These are phyloP conservation scores for Pilophorus perplexus DNA, from an alignment of 2,888 invertebrate species.

Conservation along the genomic window DNA sequence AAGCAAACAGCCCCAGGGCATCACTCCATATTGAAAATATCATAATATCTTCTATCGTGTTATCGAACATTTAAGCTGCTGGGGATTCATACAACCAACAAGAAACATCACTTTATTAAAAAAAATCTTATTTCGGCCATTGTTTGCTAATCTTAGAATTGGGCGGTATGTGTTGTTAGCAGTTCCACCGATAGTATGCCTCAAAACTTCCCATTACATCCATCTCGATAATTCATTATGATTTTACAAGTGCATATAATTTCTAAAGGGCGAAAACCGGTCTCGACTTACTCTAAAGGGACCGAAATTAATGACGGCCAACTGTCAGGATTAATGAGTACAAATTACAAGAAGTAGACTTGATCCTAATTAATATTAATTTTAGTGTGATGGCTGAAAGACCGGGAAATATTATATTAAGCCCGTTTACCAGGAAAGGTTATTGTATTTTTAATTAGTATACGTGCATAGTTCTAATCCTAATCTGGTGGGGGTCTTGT, in stretches of 20 bases:
- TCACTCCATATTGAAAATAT: constrained; percentile 45
- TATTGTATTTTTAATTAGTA: constrained; percentile 48
- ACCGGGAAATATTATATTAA: constrained; percentile 36
- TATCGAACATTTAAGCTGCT: constrained; percentile 8
- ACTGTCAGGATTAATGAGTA: constrained; percentile 33
- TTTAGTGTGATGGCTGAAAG: constrained; percentile 3
- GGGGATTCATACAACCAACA: constrained; percentile 9
- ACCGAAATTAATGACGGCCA: constrained; percentile 8
- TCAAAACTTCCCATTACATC: too few relatives aligned
- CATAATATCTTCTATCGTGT: constrained; percentile 33
- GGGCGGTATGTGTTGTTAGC: too few relatives aligned
- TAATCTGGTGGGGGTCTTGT: constrained; percentile 45
- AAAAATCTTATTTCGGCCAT: too few relatives aligned
- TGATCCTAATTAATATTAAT: constrained; percentile 40
- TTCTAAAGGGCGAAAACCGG: too few relatives aligned
- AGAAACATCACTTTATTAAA: constrained; percentile 9
- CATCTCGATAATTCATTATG: too few relatives aligned
- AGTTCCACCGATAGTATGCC: too few relatives aligned
- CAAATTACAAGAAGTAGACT: constrained; percentile 20
- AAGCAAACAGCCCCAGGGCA: constrained; percentile 32
- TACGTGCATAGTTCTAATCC: constrained; percentile 45
- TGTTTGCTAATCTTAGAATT: too few relatives aligned
- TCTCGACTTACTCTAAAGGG: too few relatives aligned
- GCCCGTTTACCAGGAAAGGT: constrained; percentile 31
- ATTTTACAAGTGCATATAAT: too few relatives aligned